Base-by-base conservation (phyloP, 2,113 vertebrate genomes). In the Dolichallabes microphthalmus region DNA sequence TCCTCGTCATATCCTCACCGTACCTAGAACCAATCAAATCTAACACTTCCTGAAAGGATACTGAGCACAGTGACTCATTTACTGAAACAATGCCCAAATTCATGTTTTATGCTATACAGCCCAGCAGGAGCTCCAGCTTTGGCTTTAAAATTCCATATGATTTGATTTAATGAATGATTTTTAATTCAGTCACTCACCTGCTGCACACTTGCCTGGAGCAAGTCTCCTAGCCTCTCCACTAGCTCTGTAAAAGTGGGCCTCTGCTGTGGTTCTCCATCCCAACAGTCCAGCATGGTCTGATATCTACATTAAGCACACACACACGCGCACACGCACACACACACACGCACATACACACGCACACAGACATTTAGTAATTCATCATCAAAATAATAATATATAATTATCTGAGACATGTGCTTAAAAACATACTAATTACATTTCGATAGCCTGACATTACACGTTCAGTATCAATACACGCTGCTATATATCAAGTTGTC, bases 171-270 rank as follows among this genome's bases (percentile, higher is more conserved):
- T 45, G 63, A 86, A 78, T 55, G 13, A 61, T 80, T 50, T 74
- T 7, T 30, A 35, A 55, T 14, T 22, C 6, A 53, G 25, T 74
- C 4, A 73, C 82, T 52, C 93, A 98, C 97, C 96, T 98, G 96
- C 91, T 98, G 96, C n/a, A 98, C 97, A 0, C 95, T 98, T 81
- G 97, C 97, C 91, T 98, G 96, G 0, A 98, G 96, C n/a, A 98
- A 93, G 82, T 98, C 96, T 91, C 97, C 97, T 27, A 98, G 92
- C 80, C 92, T 93, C 85, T 96, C 96, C 86, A 98, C 97, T 13
- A 98, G 94, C 84, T 97, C 96, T 0, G 93, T 97, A 94, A 98
- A 98, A 1, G 94, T 97, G 0, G 97, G 97, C 35, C 97, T 92
- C 79, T 97, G 92, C 4, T 91, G 92, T 15, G 96, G 93, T 1